Conservation (phyloP, 2,113 vertebrate species). For the Callithrix jacchus region DNA sequence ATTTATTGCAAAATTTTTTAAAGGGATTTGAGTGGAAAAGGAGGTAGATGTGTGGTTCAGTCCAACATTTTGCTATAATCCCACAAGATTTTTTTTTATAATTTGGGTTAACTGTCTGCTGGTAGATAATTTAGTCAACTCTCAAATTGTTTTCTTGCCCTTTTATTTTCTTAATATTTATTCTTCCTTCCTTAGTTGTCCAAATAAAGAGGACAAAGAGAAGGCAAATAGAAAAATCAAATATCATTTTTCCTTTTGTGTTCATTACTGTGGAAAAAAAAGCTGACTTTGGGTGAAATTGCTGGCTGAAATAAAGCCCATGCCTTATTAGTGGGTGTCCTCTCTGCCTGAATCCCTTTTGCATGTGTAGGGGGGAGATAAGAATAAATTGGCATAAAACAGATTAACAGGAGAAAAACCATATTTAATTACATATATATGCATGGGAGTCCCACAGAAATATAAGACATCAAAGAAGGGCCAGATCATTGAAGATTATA, state of each 20-base stretch:
- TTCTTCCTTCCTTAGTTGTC: background rate
- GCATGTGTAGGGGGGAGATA: background rate
- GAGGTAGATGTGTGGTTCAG: background rate
- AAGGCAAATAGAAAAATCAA: background rate
- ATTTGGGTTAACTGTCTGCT: background rate
- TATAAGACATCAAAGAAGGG: background rate
- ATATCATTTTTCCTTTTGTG: background rate
- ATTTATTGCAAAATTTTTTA: background rate
- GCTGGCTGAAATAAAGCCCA: background rate
- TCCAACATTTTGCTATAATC: background rate
- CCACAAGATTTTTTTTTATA: background rate
- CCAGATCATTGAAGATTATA: background rate
- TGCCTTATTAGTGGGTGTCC: background rate
- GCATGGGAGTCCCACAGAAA: background rate
- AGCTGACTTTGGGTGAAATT: constrained; percentile 22
- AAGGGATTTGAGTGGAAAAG: background rate
- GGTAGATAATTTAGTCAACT: background rate
- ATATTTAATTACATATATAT: background rate
- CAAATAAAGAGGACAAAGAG: background rate
- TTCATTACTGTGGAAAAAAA: background rate
- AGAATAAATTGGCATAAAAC: background rate
- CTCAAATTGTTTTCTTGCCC: background rate
- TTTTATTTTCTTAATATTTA: background rate
- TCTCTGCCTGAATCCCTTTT: background rate
- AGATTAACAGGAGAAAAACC: background rate